Evolutionary conservation across 37 sponge, comb jelly and placozoan genomes (phyloP).

Genomic region (Oopsacas minuta): DNA sequence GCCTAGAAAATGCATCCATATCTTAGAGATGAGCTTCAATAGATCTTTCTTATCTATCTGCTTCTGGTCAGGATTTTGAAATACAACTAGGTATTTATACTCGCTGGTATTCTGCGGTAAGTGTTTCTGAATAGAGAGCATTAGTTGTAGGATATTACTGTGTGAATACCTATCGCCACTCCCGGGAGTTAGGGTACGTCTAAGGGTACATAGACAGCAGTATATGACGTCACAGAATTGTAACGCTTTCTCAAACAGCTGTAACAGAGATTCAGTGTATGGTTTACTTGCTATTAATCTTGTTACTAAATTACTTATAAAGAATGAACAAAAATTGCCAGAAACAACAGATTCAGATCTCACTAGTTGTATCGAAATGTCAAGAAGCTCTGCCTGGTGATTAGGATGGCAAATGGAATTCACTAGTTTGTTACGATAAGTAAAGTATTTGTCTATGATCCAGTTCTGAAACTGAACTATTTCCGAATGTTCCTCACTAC

Average conservation of each 20-base stretch:
- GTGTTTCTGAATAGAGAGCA: neutral
- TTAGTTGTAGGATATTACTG: neutral
- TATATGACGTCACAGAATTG: neutral
- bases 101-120: neutral
- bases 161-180: neutral
- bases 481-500: neutral
- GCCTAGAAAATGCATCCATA: slow-evolving; percentile 25
- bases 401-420: neutral
- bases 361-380: neutral
- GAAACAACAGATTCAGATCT: neutral
- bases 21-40: neutral
- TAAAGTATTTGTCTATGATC: neutral
- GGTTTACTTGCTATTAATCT: neutral
- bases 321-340: neutral
- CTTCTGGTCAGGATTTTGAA: neutral
- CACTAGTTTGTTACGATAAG: neutral
- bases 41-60: neutral
- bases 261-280: neutral
- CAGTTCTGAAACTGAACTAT: neutral
- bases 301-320: neutral
- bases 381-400: neutral
- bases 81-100: neutral
- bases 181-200: neutral
- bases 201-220: neutral
- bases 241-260: neutral